Conservation (phyloP, 2,797 vertebrate species). For the Anguilla anguilla region DNA sequence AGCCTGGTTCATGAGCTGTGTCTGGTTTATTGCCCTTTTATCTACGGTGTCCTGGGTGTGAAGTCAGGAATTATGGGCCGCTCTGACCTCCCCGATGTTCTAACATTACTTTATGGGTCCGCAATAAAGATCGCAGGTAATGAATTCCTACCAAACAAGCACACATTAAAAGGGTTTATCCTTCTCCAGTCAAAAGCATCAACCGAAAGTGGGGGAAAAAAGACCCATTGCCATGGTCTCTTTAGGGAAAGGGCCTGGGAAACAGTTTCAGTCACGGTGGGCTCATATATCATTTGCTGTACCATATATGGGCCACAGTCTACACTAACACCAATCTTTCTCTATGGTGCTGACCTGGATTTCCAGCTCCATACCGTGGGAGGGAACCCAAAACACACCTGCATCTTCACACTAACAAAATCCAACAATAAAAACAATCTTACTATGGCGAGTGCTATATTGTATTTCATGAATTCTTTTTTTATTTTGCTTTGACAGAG, state of each 20-base stretch:
- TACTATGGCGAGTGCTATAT: neutral
- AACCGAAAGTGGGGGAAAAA: neutral
- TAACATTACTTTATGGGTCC: neutral
- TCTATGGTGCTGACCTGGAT: neutral
- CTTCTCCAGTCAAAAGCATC: slow-evolving; percentile 6
- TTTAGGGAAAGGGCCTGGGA: neutral
- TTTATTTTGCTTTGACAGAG: neutral
- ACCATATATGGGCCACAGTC: neutral
- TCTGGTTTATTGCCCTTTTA: slow-evolving; percentile 13
- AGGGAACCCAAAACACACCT: neutral
- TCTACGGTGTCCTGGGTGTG: slow-evolving; percentile 1
- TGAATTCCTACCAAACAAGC: slow-evolving; percentile 24
- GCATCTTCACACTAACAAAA: neutral
- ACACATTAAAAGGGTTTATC: slow-evolving; percentile 11
- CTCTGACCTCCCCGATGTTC: slow-evolving; percentile 17
- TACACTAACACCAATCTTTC: neutral
- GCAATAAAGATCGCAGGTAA: slow-evolving; percentile 17
- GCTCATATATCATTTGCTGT: slow-evolving; percentile 10
- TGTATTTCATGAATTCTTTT: neutral
- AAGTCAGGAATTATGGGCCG: slow-evolving; percentile 14
- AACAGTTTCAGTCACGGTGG: neutral
- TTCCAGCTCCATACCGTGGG: neutral
- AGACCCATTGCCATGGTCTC: neutral
- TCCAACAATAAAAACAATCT: neutral
- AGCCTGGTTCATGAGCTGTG: slow-evolving; percentile 15